Conservation (phyloP, 2,888 invertebrate species). For the Lepas anatifera region DNA sequence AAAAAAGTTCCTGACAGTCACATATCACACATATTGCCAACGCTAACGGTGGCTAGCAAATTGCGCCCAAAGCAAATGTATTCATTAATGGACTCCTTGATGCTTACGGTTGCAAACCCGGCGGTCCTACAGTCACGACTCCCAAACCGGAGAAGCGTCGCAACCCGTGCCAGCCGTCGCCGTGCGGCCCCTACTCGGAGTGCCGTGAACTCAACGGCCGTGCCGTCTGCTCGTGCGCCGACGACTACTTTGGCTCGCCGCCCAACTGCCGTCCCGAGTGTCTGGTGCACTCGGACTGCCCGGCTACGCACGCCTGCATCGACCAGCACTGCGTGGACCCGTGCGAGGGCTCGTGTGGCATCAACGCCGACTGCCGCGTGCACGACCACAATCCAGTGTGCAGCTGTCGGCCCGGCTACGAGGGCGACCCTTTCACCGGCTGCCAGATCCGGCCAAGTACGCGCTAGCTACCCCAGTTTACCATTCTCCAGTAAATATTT, state of each 20-base stretch:
- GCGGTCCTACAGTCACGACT: background rate
- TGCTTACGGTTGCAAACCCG: too few relatives aligned
- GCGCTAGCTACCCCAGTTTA: too few relatives aligned
- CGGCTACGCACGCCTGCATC: conserved; percentile 66
- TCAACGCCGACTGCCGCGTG: conserved; percentile 68
- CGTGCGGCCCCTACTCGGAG: conserved; percentile 43
- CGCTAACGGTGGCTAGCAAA: too few relatives aligned
- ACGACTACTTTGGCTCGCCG: conserved; percentile 36
- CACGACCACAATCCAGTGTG: conserved; percentile 58
- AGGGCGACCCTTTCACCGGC: conserved; percentile 65
- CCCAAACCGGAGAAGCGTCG: background rate
- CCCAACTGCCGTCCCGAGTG: conserved; percentile 76
- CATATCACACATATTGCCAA: too few relatives aligned
- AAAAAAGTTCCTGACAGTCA: too few relatives aligned
- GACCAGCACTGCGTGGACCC: conserved; percentile 55
- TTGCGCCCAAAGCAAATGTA: too few relatives aligned
- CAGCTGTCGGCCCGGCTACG: conserved; percentile 61
- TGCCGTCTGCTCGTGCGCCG: conserved; percentile 52
- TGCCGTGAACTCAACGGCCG: conserved; percentile 60
- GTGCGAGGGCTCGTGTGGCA: conserved; percentile 63
- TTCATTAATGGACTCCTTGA: too few relatives aligned
- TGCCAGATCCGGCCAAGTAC: conserved; percentile 36
- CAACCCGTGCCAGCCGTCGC: conserved; percentile 40
- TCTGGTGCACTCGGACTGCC: conserved; percentile 74
- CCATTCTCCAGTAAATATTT: too few relatives aligned